Evolutionary conservation across 2,888 invertebrate species (phyloP), one percentile per base, ranked within the genome.

Genomic region (Phengaris alcon): DNA sequence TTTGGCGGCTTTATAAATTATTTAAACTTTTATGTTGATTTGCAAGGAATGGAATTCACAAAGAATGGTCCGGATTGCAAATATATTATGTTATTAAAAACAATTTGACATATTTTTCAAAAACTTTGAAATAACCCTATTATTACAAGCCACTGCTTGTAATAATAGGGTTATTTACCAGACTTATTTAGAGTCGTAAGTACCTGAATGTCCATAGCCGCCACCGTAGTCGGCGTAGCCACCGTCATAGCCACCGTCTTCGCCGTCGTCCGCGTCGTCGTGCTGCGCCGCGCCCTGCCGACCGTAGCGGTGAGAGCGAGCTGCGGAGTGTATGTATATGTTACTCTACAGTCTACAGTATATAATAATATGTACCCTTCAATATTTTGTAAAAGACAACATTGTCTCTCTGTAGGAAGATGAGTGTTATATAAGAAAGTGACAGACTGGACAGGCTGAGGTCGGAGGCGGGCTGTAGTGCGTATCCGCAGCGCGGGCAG

Each of bases 401-500:
- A 6, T 46, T 46, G 46, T 46, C 6, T 46, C 46, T 46, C 46
- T 6, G 46, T 46, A 46, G 6, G 6, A 4, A 4, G 6, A 46
- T 48, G 5, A 6, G 48, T 48, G 8, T 48, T 8, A 48, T 6
- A 46, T 48, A 48, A 6, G 6, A 48, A 48, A 48, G 48, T 1
- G 48, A 94, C 96, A 94, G 90, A 96, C 98, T 98, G 59, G 98
- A 99, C 97, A 99, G 98, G 94, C 97, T 97, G 85, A 99, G 95
- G 87, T 99, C 98, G 86, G 97, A 97, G 3, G 99, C 98, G 87
- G 98, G 96, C 12, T 97, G 96, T n/a, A 98, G 98, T 77, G 98
- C 97, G 90, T 96, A 98, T 79, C 96, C 95, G 94, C 99, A 99
- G 92, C 98, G 98, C 51, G 99, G 99, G 85, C 99, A 99, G 13